A percentile compares a stretch with the other conserved stretches of the same genome.
Conservation (phyloP, 1,140 invertebrate genomes). For the Bombus affinis region DNA sequence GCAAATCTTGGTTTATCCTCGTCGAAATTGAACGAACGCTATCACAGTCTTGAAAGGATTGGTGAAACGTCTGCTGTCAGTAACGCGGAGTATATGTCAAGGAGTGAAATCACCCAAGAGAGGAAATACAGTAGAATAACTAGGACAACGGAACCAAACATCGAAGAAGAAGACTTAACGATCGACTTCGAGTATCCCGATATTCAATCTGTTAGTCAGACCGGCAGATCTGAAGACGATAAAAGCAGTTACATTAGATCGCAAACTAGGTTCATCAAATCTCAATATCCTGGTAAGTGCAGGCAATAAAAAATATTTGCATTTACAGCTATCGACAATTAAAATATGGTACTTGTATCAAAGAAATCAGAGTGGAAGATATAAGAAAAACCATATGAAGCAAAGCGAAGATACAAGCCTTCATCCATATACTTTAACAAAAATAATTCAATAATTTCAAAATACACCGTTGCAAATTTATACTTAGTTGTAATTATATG, state of each 20-base stretch:
- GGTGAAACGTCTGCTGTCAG: slow-evolving; percentile 82
- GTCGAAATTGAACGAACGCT: slow-evolving; percentile 91
- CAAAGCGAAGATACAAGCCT: no score
- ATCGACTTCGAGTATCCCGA: slow-evolving; percentile 88
- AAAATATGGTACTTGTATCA: not conserved
- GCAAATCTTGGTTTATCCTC: slow-evolving; percentile 90
- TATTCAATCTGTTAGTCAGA: slow-evolving; percentile 85
- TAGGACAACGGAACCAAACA: slow-evolving; percentile 80
- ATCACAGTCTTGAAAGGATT: slow-evolving; percentile 91
- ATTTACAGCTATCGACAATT: not conserved
- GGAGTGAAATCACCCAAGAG: slow-evolving; percentile 81
- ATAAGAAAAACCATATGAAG: no score
- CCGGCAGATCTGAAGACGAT: slow-evolving; percentile 86
- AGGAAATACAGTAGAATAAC: slow-evolving; percentile 81
- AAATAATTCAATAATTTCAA: no score
- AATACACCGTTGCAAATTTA: no score
- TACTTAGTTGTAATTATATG: no score
- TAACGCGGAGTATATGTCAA: slow-evolving; percentile 84
- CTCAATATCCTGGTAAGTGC: slow-evolving; percentile 89
- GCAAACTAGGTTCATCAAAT: slow-evolving; percentile 91
- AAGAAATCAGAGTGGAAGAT: no score
- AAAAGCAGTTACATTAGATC: slow-evolving; percentile 84
- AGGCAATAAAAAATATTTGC: not conserved
- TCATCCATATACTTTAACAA: not conserved
- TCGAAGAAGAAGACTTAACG: slow-evolving; percentile 84